Evolutionary conservation across 2,888 invertebrate genomes (phyloP), one percentile per base, ranked within the genome.

Genomic region (Hemithea aestivaria): DNA sequence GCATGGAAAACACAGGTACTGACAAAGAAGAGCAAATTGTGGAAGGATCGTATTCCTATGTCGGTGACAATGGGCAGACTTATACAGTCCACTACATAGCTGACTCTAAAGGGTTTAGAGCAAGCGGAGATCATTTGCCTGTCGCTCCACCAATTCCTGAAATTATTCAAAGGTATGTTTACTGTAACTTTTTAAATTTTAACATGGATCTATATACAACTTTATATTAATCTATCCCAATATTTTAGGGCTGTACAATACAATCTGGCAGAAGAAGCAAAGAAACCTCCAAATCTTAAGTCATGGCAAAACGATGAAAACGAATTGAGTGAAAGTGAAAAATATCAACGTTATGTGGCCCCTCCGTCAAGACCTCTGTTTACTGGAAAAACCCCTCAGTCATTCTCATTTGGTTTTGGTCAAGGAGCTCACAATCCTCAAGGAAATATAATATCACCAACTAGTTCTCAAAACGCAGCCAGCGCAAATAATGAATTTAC

Each of bases 91-190:
- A 89, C 55, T 94, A 93, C 63, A 88, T 91, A 38, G 94, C 93
- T 35, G 94, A 94, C 67, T 91, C 91, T 53, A 92, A 92, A 62
- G 94, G 94, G 39, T 94, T 93, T 76, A 90, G 92, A 62, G 92
- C 94, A 7, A 89, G 90, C 56, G 94, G 94, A 33, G 92, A 92
- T 25, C 94, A 94, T 72, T 74, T 94, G 53, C 94, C 94, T 24
- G 93, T 92, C 20, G 90, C 93, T 5, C 94, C 93, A 23, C 93
- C 93, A 11, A 87, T 93, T 53, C 93, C 94, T 20, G 90, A 89
- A 63, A 91, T 91, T 27, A 92, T 92, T 57, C 90, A 90, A 66
- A 88, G 89, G 79, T 90, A 57, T 35, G 45, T 53, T 6, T 2
- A 7, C 32, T 27, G n/a, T 32, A 16, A 27, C 27, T 39, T 33